Evolutionary conservation across 2,797 vertebrate genomes (phyloP), one percentile per base, ranked within the genome.

Genomic region (Gallirallus australis): DNA sequence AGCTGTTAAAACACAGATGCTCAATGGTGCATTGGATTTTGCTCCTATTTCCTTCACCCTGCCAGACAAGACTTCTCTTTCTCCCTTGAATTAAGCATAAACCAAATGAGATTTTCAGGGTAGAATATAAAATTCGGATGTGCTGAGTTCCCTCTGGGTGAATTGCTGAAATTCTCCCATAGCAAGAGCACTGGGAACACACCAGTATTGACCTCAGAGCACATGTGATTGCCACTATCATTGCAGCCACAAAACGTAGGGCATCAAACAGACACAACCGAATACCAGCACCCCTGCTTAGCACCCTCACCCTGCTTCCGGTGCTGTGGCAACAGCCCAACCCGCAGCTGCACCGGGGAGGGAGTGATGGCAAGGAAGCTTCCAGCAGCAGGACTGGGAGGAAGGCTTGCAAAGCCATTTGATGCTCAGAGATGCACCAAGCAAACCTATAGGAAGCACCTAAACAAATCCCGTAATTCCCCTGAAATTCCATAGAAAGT

Each of bases 171-270:
- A 39, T 17, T 6, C 15, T 7, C 52, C 65, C 30, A 5, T 1
- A 33, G 57, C 33, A 52, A 47, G 64, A 47, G 57, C 28, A 37
- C 37, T 2, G 9, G 18, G 37, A 54, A 28, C 75, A 28, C 45
- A 18, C 30, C 25, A 15, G 40, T 16, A 24, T 1, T 3, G 40
- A 24, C 39, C 24, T 28, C 54, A 0, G 8, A 35, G 37, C 27
- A 7, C 1, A 0, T 27, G 16, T 45, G 35, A 42, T 16, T 7
- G 15, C 48, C 40, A 12, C 39, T 23, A 1, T 10, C 33, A 6
- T 17, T 2, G 11, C 4, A 2, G 47, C 47, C 23, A 1, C 14
- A 9, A 54, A 24, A 31, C 0, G 6, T 0, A 8, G 39, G 60
- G 68, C 65, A 54, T 27, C 54, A 12, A 33, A 27, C 35, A 30